phyloP scores from a whole-genome alignment of 2,113 vertebrate species.

The Grammomys surdaster region DNA sequence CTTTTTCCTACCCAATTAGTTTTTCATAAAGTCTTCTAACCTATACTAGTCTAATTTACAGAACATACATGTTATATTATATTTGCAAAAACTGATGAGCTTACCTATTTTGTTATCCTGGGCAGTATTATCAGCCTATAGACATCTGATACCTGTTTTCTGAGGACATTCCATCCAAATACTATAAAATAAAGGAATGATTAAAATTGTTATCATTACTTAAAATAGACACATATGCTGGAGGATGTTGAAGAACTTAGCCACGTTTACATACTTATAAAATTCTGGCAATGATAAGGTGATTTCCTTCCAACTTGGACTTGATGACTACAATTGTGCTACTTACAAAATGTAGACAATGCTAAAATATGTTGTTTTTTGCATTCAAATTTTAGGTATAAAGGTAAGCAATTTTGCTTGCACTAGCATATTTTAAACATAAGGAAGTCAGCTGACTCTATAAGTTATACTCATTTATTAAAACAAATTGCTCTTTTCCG shows the following conservation, averaged over 20 bases:
- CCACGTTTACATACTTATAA: neutral
- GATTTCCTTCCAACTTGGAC: neutral
- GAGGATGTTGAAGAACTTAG: neutral
- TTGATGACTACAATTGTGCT: neutral
- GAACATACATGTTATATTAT: neutral
- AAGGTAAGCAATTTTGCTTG: neutral
- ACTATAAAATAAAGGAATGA: neutral
- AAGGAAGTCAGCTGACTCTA: neutral
- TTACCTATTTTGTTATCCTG: neutral
- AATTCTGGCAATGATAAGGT: neutral
- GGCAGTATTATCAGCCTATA: neutral
- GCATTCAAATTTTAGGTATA: neutral
- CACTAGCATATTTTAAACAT: neutral
- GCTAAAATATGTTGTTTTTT: neutral
- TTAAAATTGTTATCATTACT: neutral
- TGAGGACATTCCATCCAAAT: neutral
- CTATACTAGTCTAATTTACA: neutral
- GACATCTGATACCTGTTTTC: neutral
- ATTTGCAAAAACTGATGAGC: neutral
- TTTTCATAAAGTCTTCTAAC: neutral
- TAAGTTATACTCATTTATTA: neutral
- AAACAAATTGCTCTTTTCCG: neutral
- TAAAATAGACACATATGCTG: neutral
- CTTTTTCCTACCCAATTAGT: neutral
- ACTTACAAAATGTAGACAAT: neutral